phyloP scores from a whole-genome alignment of 92 coral and sea anemone species.

The Actinernus sp. region DNA sequence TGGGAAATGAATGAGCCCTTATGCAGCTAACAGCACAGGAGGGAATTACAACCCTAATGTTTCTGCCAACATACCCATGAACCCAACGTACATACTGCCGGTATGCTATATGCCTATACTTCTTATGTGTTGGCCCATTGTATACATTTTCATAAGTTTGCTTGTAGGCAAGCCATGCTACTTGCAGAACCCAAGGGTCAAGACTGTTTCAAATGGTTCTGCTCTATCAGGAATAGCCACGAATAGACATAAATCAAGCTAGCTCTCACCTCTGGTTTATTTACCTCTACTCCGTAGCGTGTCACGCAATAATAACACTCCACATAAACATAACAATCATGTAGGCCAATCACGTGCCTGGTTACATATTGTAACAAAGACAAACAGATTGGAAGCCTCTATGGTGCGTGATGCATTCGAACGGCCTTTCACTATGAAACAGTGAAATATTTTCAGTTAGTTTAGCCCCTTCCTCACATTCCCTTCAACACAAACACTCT shows the following conservation, averaged over 20 bases:
- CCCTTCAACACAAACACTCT: slow-evolving; percentile 40
- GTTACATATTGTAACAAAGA: no score
- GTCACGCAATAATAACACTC: no score
- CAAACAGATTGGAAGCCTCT: slow-evolving; percentile 19
- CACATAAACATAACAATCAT: no score
- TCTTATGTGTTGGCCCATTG: slow-evolving; percentile 26
- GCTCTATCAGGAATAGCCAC: no score
- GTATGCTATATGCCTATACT: slow-evolving; percentile 29
- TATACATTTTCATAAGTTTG: slow-evolving; percentile 11
- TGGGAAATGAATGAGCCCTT: slow-evolving; percentile 32
- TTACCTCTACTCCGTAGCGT: no score
- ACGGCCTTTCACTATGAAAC: background rate
- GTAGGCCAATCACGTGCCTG: no score
- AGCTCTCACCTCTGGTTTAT: no score
- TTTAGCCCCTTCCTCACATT: background rate
- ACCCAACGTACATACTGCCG: slow-evolving; percentile 35
- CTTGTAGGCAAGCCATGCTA: slow-evolving; percentile 19
- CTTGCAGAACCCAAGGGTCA: slow-evolving; percentile 10
- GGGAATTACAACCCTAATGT: slow-evolving; percentile 24
- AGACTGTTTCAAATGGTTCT: no score
- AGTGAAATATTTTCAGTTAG: background rate
- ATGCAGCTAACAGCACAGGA: slow-evolving; percentile 30
- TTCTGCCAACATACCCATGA: slow-evolving; percentile 12
- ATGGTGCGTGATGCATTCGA: slow-evolving; percentile 21
- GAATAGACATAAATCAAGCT: no score